These are phyloP conservation scores for Physella acuta DNA, from an alignment of 1,140 invertebrate genomes.

Conservation along the genomic window DNA sequence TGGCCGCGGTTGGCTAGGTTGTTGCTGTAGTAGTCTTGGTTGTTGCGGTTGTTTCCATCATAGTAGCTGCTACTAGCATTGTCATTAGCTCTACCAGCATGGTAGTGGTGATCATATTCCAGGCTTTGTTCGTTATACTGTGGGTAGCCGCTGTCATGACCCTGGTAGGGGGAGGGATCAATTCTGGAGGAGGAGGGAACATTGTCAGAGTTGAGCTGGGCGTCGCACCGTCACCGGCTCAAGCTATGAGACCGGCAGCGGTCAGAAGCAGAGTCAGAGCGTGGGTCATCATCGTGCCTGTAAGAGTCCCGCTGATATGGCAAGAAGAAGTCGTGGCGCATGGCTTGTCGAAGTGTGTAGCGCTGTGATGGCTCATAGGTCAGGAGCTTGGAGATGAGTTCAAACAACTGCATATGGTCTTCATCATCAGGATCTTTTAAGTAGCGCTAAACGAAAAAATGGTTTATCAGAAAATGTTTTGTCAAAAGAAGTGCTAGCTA, in stretches of 20 bases:
- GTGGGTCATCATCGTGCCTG: constrained; percentile 17
- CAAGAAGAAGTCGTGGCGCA: constrained; percentile 87
- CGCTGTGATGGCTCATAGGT: constrained; percentile 91
- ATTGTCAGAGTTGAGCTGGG: constrained; percentile 25
- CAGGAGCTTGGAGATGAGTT: constrained; percentile 90
- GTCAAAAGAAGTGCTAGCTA: too few species aligned
- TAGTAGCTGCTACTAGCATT: neutral
- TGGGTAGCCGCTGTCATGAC: neutral
- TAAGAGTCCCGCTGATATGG: constrained; percentile 33
- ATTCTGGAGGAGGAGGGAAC: constrained; percentile 11
- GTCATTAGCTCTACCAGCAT: neutral
- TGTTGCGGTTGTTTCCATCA: neutral
- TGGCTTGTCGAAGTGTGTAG: constrained; percentile 82
- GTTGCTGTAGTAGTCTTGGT: constrained; percentile 2
- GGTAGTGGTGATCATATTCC: neutral
- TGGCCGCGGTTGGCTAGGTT: too few species aligned
- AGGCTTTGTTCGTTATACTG: neutral
- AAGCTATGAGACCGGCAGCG: constrained; percentile 32
- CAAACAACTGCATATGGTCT: constrained; percentile 89
- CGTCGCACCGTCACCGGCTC: constrained; percentile 31
- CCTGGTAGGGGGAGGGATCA: constrained; percentile 7
- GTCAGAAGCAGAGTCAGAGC: constrained; percentile 24
- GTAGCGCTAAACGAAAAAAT: constrained; percentile 73
- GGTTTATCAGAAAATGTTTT: neutral
- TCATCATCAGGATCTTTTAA: constrained; percentile 76